A percentile compares a stretch with the other conserved stretches of the same genome.
Conservation (phyloP, 2,113 vertebrate genomes). For the Sorex fumeus region DNA sequence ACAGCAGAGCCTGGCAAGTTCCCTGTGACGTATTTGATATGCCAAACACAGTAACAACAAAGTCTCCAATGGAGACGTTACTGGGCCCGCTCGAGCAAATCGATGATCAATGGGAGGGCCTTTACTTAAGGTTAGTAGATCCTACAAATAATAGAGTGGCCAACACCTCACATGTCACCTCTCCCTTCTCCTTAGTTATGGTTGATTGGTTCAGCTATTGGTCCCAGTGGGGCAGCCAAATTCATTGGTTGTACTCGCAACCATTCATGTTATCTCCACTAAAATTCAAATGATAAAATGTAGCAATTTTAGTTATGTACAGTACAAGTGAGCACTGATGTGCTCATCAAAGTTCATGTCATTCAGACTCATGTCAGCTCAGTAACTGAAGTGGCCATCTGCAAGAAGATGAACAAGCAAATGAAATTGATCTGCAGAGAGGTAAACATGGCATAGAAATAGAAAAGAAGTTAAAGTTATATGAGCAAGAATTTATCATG, state of each 20-base stretch:
- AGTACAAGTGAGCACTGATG: too few species aligned
- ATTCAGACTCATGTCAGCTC: neutral
- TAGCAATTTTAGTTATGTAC: neutral
- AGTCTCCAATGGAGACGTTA: too few species aligned
- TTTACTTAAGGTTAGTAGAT: constrained; percentile 4
- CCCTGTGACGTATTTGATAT: too few species aligned
- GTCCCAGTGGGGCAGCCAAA: neutral
- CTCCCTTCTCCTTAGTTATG: neutral
- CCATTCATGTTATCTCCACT: neutral
- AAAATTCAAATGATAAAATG: constrained; percentile 45
- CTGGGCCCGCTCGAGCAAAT: too few species aligned
- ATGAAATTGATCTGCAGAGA: constrained; percentile 13
- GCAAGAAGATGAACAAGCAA: constrained; percentile 18
- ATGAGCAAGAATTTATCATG: neutral
- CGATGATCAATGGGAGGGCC: too few species aligned
- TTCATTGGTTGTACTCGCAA: neutral
- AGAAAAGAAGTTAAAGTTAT: neutral
- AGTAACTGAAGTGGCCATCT: neutral
- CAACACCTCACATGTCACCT: neutral
- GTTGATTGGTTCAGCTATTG: neutral
- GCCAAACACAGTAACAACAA: too few species aligned
- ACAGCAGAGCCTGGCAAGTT: too few species aligned
- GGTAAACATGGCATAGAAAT: neutral
- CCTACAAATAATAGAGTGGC: neutral
- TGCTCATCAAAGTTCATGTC: too few species aligned